Evolutionary conservation across 2,888 invertebrate genomes (phyloP).

Genomic region (Coenonympha glycerion): DNA sequence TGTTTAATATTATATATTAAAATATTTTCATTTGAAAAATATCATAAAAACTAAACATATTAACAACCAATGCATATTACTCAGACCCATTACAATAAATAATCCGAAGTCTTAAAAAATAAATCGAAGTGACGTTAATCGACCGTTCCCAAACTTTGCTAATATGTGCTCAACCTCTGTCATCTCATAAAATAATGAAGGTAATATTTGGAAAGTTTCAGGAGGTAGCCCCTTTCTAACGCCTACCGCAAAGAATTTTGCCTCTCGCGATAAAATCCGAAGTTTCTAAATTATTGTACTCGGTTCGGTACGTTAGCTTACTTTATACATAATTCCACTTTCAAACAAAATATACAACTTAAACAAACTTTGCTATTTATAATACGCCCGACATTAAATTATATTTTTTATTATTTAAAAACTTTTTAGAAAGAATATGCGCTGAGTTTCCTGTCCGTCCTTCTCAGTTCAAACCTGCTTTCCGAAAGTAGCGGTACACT

Average conservation of each 20-base stretch:
- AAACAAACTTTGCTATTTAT: neutral
- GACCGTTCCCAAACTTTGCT: conserved; percentile 63
- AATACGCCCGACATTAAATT: neutral
- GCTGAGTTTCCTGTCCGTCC: too few relatives aligned
- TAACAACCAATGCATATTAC: too few relatives aligned
- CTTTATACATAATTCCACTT: conserved; percentile 11
- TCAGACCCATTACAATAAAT: too few relatives aligned
- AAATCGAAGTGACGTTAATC: conserved; percentile 55
- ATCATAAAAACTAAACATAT: too few relatives aligned
- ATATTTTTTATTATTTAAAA: neutral
- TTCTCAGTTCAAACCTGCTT: too few relatives aligned
- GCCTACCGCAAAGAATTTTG: conserved; percentile 63
- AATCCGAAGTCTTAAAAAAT: conserved; percentile 44
- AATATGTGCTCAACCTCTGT: conserved; percentile 75
- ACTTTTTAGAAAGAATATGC: too few relatives aligned
- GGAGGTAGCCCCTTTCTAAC: conserved; percentile 55
- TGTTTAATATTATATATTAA: too few relatives aligned
- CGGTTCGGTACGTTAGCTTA: conserved; percentile 14
- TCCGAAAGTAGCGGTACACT: too few relatives aligned
- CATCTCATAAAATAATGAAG: conserved; percentile 73
- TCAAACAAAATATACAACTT: conserved; percentile 4
- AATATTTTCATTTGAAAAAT: too few relatives aligned
- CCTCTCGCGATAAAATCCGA: conserved; percentile 55
- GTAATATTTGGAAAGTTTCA: conserved; percentile 73
- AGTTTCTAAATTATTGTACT: conserved; percentile 46